Evolutionary conservation across 1,140 invertebrate genomes (phyloP).

Genomic region (Varroa destructor): DNA sequence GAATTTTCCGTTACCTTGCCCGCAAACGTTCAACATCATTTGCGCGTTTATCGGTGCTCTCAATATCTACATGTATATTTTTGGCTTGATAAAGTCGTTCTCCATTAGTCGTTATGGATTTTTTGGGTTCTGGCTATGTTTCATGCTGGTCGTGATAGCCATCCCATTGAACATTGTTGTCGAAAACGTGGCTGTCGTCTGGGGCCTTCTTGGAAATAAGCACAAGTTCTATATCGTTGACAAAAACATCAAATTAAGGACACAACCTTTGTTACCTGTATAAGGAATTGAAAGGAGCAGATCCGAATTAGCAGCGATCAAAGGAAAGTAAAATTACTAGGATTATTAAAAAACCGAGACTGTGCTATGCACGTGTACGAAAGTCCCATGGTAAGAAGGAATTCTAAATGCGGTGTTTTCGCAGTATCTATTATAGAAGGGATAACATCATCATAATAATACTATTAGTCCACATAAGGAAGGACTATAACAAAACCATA

Average conservation of each 20-base stretch:
- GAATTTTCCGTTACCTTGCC: conserved; percentile 72
- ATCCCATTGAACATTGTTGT: conserved; percentile 82
- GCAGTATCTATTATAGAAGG: no score
- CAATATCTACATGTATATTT: conserved; percentile 89
- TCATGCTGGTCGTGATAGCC: conserved; percentile 66
- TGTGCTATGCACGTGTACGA: no score
- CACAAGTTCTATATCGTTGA: conserved; percentile 90
- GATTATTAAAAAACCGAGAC: no score
- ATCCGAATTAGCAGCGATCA: no score
- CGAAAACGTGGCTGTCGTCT: conserved; percentile 83
- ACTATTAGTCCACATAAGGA: no score
- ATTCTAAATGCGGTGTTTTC: no score
- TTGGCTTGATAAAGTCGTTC: conserved; percentile 88
- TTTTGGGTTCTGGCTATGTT: conserved; percentile 60
- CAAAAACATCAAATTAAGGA: conserved; percentile 55
- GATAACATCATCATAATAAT: no score
- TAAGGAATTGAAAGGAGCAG: background rate
- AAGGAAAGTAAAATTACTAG: no score
- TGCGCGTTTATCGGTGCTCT: conserved; percentile 76
- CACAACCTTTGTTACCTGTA: conserved; percentile 29
- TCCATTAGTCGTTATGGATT: conserved; percentile 69
- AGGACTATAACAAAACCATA: no score
- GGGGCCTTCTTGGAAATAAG: conserved; percentile 78
- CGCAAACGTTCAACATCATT: conserved; percentile 59
- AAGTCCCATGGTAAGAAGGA: no score